These are phyloP conservation scores for Tetraodon nigroviridis DNA, from an alignment of 2,113 vertebrate genomes.

Conservation along the genomic window DNA sequence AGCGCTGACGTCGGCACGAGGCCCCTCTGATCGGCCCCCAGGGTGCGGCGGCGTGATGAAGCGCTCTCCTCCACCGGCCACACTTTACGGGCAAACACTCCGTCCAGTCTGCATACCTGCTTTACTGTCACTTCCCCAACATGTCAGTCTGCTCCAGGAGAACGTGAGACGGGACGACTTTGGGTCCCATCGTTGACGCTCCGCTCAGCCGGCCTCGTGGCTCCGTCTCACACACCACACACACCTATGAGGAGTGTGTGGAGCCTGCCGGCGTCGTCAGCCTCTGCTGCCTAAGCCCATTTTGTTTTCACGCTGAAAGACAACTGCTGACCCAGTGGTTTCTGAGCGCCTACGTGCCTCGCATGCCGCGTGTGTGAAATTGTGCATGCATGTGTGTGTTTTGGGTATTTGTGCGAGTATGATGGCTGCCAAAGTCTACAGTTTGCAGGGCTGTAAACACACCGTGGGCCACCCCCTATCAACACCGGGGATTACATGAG, in stretches of 20 bases:
- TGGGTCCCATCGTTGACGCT: no score
- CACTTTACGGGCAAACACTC: constrained; percentile 21
- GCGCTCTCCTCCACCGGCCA: background rate
- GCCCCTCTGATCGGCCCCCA: constrained; percentile 14
- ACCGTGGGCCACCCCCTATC: no score
- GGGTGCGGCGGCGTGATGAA: background rate
- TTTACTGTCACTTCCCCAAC: constrained; percentile 37
- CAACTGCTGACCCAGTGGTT: constrained; percentile 68
- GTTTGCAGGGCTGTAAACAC: constrained; percentile 4
- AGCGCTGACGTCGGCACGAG: constrained; percentile 16
- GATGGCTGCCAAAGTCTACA: constrained; percentile 22
- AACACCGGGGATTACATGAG: no score
- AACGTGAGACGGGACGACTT: background rate
- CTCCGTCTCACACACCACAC: no score
- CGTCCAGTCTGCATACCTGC: constrained; percentile 18
- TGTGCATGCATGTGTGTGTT: constrained; percentile 47
- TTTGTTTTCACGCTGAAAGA: constrained; percentile 59
- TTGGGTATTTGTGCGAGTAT: constrained; percentile 34
- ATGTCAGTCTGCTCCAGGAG: constrained; percentile 5
- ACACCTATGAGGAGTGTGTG: no score
- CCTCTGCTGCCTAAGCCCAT: constrained; percentile 52
- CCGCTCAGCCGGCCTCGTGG: no score
- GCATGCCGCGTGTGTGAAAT: constrained; percentile 39
- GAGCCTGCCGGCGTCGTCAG: constrained; percentile 40
- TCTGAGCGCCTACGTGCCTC: constrained; percentile 41